phyloP scores from a whole-genome alignment of 1,140 invertebrate genomes.

The Muscidifurax raptorellus region DNA sequence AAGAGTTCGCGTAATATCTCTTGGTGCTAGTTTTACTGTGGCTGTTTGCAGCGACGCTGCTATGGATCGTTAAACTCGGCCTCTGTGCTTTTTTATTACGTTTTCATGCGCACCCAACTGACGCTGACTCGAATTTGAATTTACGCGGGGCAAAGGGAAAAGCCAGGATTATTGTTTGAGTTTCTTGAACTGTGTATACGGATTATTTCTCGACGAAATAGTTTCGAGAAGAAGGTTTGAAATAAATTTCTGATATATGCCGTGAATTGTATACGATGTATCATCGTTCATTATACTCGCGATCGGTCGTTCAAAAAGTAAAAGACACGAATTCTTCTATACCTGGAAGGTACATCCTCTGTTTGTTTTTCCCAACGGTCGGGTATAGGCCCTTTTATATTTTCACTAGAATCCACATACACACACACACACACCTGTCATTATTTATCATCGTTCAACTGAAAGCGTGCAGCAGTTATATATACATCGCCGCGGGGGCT shows the following conservation, averaged over 20 bases:
- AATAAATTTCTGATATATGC: too few relatives aligned
- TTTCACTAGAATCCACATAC: not conserved
- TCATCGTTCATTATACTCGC: too few relatives aligned
- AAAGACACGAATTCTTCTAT: too few relatives aligned
- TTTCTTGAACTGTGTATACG: too few relatives aligned
- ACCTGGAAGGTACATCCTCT: too few relatives aligned
- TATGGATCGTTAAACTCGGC: not conserved
- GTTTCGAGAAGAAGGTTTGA: too few relatives aligned
- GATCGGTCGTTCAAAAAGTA: too few relatives aligned
- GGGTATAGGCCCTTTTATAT: not conserved
- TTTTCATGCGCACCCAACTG: not conserved
- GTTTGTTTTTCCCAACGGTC: too few relatives aligned
- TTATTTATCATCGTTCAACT: not conserved
- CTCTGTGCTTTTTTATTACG: not conserved
- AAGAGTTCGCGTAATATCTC: not conserved
- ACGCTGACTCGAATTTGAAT: not conserved
- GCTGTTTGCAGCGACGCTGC: too few relatives aligned
- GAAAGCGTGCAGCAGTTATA: not conserved
- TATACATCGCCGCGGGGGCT: not conserved
- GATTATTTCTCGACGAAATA: too few relatives aligned
- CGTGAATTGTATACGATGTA: too few relatives aligned
- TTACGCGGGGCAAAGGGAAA: not conserved
- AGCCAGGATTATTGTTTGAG: too few relatives aligned
- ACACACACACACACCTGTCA: not conserved
- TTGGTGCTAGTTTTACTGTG: not conserved